Evolutionary conservation across 2,888 invertebrate species (phyloP), one percentile per base, ranked within the genome.

Genomic region (Caradrina clavipalpis): DNA sequence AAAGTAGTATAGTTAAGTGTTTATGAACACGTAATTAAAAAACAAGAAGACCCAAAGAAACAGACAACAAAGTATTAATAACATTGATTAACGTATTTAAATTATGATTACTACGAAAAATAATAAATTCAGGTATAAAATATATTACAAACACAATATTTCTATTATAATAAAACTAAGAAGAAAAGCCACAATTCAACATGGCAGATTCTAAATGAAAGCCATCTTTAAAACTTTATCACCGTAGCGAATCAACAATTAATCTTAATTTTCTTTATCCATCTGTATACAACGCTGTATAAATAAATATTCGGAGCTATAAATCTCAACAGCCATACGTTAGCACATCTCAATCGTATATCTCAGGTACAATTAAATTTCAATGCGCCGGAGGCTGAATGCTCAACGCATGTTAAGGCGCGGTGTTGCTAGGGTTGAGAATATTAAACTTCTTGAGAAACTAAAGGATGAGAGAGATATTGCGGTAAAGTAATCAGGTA

Each of bases 301-400:
- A 78, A 70, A 77, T 70, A 79, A 78, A 74, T 75, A 76, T 76
- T 73, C 64, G 69, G 42, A 56, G 65, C 15, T 49, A 57, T 73
- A 73, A 73, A 69, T 73, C 68, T 57, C 11, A 0, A 31, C 62
- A 51, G 59, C 70, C 61, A 73, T 81, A 78, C 75, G 78, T 81
- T 87, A 87, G 84, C 89, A 89, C 90, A 87, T 89, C 89, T 90
- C 88, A 89, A 90, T 90, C 88, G 86, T 84, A 83, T 86, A 87
- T 87, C 88, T 85, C 71, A 79, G 80, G 81, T 83, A 84, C 87
- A 88, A 89, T 89, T 89, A 90, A 87, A 88, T 86, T 76, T 81
- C 80, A 84, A 80, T 76, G 81, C 80, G 76, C 78, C 74, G 72
- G 78, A 70, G 87, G 87, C 86, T 75, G 80, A 74, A 71, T 78